These are phyloP conservation scores for Galerucella pusilla DNA, from an alignment of 2,888 invertebrate species.

Conservation along the genomic window DNA sequence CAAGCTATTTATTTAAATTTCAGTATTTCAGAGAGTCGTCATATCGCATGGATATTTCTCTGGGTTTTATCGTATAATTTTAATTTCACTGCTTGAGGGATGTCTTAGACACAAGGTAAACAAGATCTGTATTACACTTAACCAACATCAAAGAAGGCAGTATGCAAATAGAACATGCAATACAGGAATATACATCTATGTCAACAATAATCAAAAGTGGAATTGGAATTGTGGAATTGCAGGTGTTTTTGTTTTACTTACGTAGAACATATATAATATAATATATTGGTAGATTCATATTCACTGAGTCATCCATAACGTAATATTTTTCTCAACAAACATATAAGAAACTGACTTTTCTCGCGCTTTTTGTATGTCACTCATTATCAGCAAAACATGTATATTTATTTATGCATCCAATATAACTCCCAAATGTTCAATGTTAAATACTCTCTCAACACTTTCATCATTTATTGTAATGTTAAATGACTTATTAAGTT, in stretches of 20 bases:
- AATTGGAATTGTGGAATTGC: constrained; percentile 61
- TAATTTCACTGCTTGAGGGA: constrained; percentile 41
- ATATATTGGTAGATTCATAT: too few relatives aligned
- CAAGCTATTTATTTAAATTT: constrained; percentile 15
- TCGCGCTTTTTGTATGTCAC: too few relatives aligned
- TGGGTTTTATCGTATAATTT: constrained; percentile 36
- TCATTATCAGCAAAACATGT: too few relatives aligned
- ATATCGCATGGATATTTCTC: constrained; percentile 14
- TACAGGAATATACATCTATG: constrained; percentile 59
- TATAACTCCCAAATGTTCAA: too few relatives aligned
- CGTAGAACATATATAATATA: not conserved
- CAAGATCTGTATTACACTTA: constrained; percentile 52
- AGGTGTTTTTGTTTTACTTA: constrained; percentile 53
- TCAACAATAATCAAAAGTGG: constrained; percentile 63
- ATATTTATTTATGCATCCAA: too few relatives aligned
- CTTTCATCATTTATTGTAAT: too few relatives aligned
- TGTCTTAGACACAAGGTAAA: constrained; percentile 50
- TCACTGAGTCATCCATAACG: too few relatives aligned
- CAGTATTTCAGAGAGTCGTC: constrained; percentile 5
- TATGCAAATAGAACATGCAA: constrained; percentile 59
- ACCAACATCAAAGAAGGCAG: constrained; percentile 57
- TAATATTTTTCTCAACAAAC: too few relatives aligned
- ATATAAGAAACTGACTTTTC: too few relatives aligned
- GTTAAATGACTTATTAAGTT: too few relatives aligned
- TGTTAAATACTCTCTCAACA: too few relatives aligned